A percentile compares a stretch with the other conserved stretches of the same genome.
Evolutionary conservation across 2,888 invertebrate genomes (phyloP).

Genomic region (Kuschelorhynchus macadamiae): DNA sequence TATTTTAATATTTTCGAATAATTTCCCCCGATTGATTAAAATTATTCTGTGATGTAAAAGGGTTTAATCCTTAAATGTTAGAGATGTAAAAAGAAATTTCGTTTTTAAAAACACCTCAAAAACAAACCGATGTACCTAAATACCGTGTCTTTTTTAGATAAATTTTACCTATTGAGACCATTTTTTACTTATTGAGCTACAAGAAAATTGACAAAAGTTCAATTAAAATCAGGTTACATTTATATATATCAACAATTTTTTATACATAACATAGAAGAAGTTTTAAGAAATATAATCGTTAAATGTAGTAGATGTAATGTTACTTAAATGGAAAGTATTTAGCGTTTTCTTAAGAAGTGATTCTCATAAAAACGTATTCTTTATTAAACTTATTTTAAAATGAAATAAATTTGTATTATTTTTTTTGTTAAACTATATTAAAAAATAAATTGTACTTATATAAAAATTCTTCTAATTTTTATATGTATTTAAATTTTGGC

Average conservation of each 20-base stretch:
- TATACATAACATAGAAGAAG: slow-evolving; percentile 23
- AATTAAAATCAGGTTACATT: slow-evolving; percentile 39
- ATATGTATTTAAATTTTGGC: too few relatives aligned
- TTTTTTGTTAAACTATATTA: too few relatives aligned
- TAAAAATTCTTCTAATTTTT: too few relatives aligned
- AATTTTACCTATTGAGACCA: slow-evolving; percentile 31
- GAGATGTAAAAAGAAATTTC: slow-evolving; percentile 21
- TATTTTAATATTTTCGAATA: slow-evolving; percentile 34
- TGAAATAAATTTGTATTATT: not conserved
- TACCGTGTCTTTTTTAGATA: slow-evolving; percentile 40
- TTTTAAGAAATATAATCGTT: slow-evolving; percentile 31
- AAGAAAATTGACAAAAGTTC: slow-evolving; percentile 41
- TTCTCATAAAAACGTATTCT: not conserved
- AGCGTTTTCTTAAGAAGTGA: slow-evolving; percentile 12
- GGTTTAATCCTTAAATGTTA: slow-evolving; percentile 29
- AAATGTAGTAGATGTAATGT: slow-evolving; percentile 32
- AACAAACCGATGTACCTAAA: slow-evolving; percentile 42
- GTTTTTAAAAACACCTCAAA: slow-evolving; percentile 30
- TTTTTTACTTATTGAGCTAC: slow-evolving; percentile 24
- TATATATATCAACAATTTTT: slow-evolving; percentile 24
- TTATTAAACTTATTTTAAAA: slow-evolving; percentile 3
- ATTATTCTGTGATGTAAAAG: slow-evolving; percentile 43
- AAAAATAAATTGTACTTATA: too few relatives aligned
- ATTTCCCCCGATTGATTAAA: slow-evolving; percentile 26
- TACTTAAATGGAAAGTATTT: slow-evolving; percentile 35